Evolutionary conservation across 2,797 vertebrate species (phyloP).

Genomic region (Galago senegalensis): DNA sequence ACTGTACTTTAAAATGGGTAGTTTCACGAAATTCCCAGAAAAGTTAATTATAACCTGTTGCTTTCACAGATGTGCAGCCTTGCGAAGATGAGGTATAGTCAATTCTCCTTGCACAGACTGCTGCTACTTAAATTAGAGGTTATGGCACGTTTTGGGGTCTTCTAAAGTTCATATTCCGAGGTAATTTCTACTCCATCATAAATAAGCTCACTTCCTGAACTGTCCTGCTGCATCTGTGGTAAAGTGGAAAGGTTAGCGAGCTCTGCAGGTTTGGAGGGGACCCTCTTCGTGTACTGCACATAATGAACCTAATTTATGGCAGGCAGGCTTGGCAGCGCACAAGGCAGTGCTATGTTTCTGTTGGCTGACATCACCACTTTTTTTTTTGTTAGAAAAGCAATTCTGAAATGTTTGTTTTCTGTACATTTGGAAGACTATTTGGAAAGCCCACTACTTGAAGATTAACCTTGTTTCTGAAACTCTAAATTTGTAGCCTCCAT

Average conservation of each 20-base stretch:
- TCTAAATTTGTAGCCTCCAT: not conserved
- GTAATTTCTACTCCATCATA: slow-evolving; percentile 38
- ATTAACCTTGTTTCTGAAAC: not conserved
- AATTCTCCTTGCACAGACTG: not conserved
- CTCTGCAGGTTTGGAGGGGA: not conserved
- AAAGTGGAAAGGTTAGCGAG: not conserved
- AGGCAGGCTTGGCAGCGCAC: slow-evolving; percentile 10
- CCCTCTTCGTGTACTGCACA: not conserved
- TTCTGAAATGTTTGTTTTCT: slow-evolving; percentile 63
- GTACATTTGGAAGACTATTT: slow-evolving; percentile 37
- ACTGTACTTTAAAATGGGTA: not conserved
- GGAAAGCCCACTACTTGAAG: slow-evolving; percentile 35
- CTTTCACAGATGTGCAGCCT: slow-evolving; percentile 48
- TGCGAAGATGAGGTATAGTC: not conserved
- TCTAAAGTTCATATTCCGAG: slow-evolving; percentile 58
- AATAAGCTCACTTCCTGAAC: slow-evolving; percentile 44
- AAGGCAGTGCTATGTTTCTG: slow-evolving; percentile 30
- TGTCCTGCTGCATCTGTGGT: not conserved
- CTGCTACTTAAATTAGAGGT: slow-evolving; percentile 25
- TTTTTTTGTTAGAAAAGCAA: slow-evolving; percentile 61
- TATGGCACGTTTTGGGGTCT: slow-evolving; percentile 20
- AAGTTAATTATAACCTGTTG: slow-evolving; percentile 53
- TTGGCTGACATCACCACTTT: slow-evolving; percentile 45
- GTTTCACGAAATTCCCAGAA: slow-evolving; percentile 57
- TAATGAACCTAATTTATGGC: slow-evolving; percentile 61